A percentile compares a stretch with the other conserved stretches of the same genome.
Evolutionary conservation across 2,888 invertebrate species (phyloP).

Genomic region (Chymomyza fuscimana): DNA sequence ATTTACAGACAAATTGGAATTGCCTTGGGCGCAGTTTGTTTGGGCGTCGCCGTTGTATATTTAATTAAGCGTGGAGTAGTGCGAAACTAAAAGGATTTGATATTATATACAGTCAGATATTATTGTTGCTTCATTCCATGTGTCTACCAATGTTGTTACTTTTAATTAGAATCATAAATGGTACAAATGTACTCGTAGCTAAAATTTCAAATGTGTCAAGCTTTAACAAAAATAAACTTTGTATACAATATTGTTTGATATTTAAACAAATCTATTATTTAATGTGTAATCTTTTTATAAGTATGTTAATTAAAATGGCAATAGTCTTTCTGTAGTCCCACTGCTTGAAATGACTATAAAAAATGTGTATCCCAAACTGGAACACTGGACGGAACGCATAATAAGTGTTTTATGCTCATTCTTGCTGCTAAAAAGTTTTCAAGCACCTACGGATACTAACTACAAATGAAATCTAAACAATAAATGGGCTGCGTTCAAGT

Average conservation of each 20-base stretch:
- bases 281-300: background rate
- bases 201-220: background rate
- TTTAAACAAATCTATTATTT: background rate
- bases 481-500: too few relatives aligned
- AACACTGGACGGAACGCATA: too few relatives aligned
- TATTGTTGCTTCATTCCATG: conserved; percentile 2
- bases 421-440: too few relatives aligned
- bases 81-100: background rate
- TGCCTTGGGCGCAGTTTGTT: conserved; percentile 67
- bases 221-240: background rate
- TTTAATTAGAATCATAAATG: background rate
- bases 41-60: conserved; percentile 70
- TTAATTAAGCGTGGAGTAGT: conserved; percentile 56
- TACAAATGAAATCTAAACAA: too few relatives aligned
- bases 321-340: too few relatives aligned
- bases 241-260: background rate
- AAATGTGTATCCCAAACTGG: too few relatives aligned
- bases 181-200: too few relatives aligned
- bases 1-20: conserved; percentile 69
- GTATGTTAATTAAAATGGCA: background rate
- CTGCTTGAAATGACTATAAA: too few relatives aligned
- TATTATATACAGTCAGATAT: background rate
- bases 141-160: background rate
- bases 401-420: too few relatives aligned
- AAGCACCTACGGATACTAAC: too few relatives aligned